Percentiles rank a stretch among this genome's conserved stretches.
Conservation (phyloP, 2,797 vertebrate species). For the Platyrinchus mystaceus region DNA sequence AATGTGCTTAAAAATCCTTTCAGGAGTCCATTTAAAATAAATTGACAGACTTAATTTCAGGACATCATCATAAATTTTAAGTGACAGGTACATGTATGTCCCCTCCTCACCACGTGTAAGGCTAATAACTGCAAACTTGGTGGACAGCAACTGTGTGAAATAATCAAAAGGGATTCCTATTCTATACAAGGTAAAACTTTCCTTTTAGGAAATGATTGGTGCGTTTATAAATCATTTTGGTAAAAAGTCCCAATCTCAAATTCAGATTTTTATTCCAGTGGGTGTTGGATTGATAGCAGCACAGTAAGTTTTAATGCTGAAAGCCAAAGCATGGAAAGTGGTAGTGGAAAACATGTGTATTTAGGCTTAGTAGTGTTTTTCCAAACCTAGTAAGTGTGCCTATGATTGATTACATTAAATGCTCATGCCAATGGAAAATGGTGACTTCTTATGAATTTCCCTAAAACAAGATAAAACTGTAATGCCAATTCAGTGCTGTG, state of each 20-base stretch:
- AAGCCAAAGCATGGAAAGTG: not conserved
- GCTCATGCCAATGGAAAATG: too few relatives aligned
- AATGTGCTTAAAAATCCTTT: constrained; percentile 67
- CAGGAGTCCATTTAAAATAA: constrained; percentile 73
- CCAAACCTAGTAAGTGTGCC: not conserved
- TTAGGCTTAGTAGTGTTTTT: not conserved
- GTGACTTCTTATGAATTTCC: too few relatives aligned
- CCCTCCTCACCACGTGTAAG: not conserved
- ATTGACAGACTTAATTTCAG: constrained; percentile 72
- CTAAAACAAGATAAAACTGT: too few relatives aligned
- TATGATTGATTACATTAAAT: too few relatives aligned
- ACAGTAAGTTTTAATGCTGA: not conserved
- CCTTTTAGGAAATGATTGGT: not conserved
- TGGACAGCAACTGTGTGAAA: not conserved
- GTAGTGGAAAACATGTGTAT: not conserved
- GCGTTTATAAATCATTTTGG: not conserved
- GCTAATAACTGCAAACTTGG: constrained; percentile 41
- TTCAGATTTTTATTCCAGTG: not conserved
- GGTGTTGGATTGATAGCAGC: not conserved
- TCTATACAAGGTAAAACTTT: not conserved
- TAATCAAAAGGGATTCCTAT: not conserved
- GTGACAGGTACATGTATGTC: constrained; percentile 37
- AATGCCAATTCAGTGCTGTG: too few relatives aligned
- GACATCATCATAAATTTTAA: constrained; percentile 60
- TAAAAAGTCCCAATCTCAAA: not conserved